phyloP scores from a whole-genome alignment of 2,888 invertebrate genomes.

The Oscheius onirici region DNA sequence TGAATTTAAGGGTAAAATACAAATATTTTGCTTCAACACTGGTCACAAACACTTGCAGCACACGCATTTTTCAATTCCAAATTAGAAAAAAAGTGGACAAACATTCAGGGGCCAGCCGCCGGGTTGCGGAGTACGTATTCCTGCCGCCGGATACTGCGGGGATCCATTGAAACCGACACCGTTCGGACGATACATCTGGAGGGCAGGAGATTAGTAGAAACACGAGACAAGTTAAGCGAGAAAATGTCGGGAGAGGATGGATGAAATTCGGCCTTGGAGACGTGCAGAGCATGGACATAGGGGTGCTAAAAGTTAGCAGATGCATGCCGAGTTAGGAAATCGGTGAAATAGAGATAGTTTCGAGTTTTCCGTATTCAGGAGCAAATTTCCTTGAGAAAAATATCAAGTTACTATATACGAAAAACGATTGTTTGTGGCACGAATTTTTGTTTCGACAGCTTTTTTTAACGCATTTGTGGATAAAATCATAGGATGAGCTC shows the following conservation, averaged over 20 bases:
- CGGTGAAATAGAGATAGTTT: too few species aligned
- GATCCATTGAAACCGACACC: constrained; percentile 12
- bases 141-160: not conserved
- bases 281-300: not conserved
- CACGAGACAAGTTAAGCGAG: constrained; percentile 8
- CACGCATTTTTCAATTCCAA: not conserved
- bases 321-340: not conserved
- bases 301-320: not conserved
- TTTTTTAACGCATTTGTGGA: too few species aligned
- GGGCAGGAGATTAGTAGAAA: constrained; percentile 15
- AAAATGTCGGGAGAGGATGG: not conserved
- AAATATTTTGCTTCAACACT: too few species aligned
- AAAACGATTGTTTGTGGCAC: too few species aligned
- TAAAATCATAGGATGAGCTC: too few species aligned
- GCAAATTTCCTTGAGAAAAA: too few species aligned
- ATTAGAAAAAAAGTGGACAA: constrained; percentile 8
- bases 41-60: not conserved
- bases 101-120: constrained; percentile 6
- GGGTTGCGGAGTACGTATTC: constrained; percentile 2
- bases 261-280: not conserved
- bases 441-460: too few species aligned
- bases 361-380: too few species aligned
- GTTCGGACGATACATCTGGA: constrained; percentile 10
- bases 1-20: too few species aligned
- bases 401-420: too few species aligned